phyloP scores from a whole-genome alignment of 1,140 invertebrate genomes.

The Sminthurides bifidus region DNA sequence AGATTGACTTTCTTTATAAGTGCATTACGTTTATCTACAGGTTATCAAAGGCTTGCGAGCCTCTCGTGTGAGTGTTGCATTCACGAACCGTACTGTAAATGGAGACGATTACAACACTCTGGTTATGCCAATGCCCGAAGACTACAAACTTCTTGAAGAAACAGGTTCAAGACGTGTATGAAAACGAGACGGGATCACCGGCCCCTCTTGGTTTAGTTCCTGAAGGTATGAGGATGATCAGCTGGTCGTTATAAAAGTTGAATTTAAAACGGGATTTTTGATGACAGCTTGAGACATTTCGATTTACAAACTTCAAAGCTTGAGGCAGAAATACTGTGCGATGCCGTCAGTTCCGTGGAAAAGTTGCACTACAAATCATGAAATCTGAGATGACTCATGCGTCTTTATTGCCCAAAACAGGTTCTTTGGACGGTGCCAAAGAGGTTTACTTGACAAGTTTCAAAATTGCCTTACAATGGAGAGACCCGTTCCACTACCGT shows the following conservation, averaged over 20 bases:
- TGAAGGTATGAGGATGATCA: background rate
- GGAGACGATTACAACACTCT: constrained; percentile 1
- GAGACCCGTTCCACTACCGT: constrained; percentile 24
- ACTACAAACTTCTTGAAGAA: background rate
- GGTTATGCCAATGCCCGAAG: background rate
- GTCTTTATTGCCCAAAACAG: background rate
- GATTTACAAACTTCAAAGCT: background rate
- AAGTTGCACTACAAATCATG: background rate
- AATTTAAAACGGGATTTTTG: background rate
- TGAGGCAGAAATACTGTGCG: background rate
- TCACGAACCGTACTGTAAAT: background rate
- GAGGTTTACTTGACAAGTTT: constrained; percentile 24
- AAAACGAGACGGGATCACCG: background rate
- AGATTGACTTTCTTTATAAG: background rate
- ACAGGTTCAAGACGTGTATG: background rate
- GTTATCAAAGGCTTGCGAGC: constrained; percentile 10
- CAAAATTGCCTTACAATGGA: constrained; percentile 16
- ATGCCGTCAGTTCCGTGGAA: background rate
- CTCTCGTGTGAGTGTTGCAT: constrained; percentile 11
- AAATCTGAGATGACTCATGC: constrained; percentile 2
- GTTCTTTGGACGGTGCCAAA: constrained; percentile 1
- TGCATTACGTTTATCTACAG: background rate
- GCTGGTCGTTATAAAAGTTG: background rate
- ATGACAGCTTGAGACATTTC: background rate
- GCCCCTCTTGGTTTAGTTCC: background rate